Evolutionary conservation across 2,113 vertebrate genomes (phyloP).

Genomic region (Sinocyclocheilus anshuiensis): DNA sequence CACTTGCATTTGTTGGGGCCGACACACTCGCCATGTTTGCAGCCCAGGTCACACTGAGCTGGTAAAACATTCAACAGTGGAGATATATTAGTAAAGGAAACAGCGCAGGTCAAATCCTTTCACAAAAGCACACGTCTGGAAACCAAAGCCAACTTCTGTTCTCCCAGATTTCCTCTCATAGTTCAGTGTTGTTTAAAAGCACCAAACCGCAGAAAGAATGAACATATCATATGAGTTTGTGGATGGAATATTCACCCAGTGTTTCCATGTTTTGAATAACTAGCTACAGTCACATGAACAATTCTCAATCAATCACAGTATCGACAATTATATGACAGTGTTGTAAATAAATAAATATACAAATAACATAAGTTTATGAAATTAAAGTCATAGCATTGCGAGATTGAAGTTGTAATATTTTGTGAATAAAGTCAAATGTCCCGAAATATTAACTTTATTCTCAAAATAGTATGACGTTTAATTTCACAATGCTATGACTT

Average conservation of each 20-base stretch:
- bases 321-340: background rate
- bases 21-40: conserved; percentile 91
- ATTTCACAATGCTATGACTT: too few species aligned
- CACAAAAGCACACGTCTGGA: conserved; percentile 16
- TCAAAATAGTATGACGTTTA: too few species aligned
- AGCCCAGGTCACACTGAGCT: conserved; percentile 88
- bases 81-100: conserved; percentile 55
- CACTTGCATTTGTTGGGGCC: conserved; percentile 94
- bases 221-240: background rate
- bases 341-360: too few species aligned
- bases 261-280: background rate
- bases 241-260: background rate
- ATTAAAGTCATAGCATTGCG: too few species aligned
- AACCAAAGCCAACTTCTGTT: background rate
- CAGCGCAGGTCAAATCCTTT: conserved; percentile 40
- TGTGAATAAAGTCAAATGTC: too few species aligned
- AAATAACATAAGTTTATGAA: too few species aligned
- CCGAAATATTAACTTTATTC: background rate
- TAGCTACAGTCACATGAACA: background rate
- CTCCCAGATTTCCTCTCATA: background rate
- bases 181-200: background rate
- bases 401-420: background rate
- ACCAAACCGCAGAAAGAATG: background rate
- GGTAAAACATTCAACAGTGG: conserved; percentile 67
- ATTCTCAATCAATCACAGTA: background rate